A percentile compares a stretch with the other conserved stretches of the same genome.
phyloP scores from a whole-genome alignment of 2,113 vertebrate genomes.

The Hippocampus barbouri region DNA sequence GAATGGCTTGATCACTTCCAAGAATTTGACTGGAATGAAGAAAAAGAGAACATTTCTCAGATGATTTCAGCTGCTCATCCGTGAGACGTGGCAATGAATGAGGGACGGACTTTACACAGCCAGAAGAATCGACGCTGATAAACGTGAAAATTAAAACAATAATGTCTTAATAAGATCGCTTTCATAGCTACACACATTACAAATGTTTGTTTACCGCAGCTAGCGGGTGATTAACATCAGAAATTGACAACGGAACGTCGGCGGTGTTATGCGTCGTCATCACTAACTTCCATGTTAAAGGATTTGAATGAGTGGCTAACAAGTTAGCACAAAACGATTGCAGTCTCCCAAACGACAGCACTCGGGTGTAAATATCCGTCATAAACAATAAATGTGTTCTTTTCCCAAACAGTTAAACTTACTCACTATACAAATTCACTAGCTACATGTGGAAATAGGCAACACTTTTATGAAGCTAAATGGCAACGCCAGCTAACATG shows the following conservation, averaged over 20 bases:
- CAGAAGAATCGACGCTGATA: not conserved
- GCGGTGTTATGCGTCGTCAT: slow-evolving; percentile 65
- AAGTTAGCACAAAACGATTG: slow-evolving; percentile 23
- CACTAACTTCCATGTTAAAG: slow-evolving; percentile 50
- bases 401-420: fast-evolving
- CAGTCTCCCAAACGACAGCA: not conserved
- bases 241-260: slow-evolving; percentile 6
- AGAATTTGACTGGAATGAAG: slow-evolving; percentile 86
- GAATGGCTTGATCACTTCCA: slow-evolving; percentile 99
- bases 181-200: not conserved
- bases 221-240: not conserved
- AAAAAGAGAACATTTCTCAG: not conserved
- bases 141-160: not conserved
- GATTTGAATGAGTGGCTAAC: slow-evolving; percentile 63
- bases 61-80: slow-evolving; percentile 1
- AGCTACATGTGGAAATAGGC: not conserved
- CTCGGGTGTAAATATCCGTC: not conserved
- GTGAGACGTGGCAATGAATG: slow-evolving; percentile 54
- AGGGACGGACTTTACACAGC: slow-evolving; percentile 23
- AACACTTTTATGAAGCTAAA: not conserved
- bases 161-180: no score
- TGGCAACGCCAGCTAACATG: slow-evolving; percentile 32
- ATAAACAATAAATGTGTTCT: not conserved
- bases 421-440: not conserved
- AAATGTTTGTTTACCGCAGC: not conserved